Percentiles rank a stretch among this genome's conserved stretches.
These are phyloP conservation scores for Agelaius phoeniceus DNA, from an alignment of 2,113 vertebrate genomes.

Conservation along the genomic window DNA sequence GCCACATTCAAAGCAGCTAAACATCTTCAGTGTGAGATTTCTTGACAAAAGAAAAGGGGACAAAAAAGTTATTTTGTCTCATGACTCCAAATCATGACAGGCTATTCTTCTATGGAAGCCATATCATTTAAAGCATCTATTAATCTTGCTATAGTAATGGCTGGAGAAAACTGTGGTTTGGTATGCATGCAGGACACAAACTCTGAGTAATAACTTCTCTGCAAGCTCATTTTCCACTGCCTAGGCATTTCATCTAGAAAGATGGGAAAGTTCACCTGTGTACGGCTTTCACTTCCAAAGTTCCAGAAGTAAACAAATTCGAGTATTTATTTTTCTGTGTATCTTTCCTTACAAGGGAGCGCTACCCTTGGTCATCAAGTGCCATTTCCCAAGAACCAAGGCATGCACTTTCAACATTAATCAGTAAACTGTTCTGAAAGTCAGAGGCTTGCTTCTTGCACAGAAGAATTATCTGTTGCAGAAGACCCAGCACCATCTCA, in stretches of 20 bases:
- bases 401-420: neutral
- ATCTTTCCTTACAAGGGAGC: neutral
- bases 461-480: rapidly evolving
- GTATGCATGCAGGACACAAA: neutral
- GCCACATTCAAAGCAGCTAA: neutral
- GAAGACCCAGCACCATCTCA: neutral
- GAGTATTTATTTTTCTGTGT: neutral
- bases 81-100: neutral
- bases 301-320: neutral
- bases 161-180: neutral
- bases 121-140: neutral
- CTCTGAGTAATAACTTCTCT: neutral
- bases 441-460: neutral
- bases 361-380: no score
- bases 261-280: neutral
- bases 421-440: neutral
- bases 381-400: no score
- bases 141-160: neutral
- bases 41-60: neutral
- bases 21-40: neutral
- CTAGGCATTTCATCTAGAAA: neutral
- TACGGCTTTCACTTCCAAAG: neutral
- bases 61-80: neutral
- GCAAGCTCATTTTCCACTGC: neutral
- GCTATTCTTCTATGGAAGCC: neutral